Evolutionary conservation across 2,113 vertebrate species (phyloP).

Genomic region (Neolamprologus longior): DNA sequence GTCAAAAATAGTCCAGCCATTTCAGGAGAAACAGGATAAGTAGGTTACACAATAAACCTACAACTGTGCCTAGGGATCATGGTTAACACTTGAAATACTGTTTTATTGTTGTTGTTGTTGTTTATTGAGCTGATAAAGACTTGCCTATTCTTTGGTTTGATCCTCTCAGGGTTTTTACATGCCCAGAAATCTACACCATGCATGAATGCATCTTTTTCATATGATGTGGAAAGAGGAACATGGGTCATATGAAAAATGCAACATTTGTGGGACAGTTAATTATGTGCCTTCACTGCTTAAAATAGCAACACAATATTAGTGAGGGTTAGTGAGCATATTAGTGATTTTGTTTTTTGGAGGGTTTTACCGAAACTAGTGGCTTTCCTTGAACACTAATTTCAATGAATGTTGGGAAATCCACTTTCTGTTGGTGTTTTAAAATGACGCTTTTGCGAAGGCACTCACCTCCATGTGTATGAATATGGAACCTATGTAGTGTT

Average conservation of each 20-base stretch:
- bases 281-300: neutral
- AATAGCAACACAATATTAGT: neutral
- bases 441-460: neutral
- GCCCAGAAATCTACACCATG: neutral
- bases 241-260: neutral
- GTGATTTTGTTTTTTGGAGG: neutral
- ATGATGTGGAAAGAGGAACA: constrained; percentile 20
- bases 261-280: neutral
- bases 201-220: neutral
- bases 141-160: neutral
- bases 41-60: neutral
- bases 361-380: neutral
- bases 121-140: neutral
- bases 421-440: neutral
- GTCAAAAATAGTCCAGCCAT: neutral
- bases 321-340: neutral
- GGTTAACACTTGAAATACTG: neutral
- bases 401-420: neutral
- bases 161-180: neutral
- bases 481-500: neutral
- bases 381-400: neutral
- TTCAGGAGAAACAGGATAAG: neutral
- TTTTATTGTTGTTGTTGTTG: neutral
- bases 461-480: neutral
- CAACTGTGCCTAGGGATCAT: neutral